Percentiles rank a stretch among this genome's conserved stretches.
Evolutionary conservation across 2,888 invertebrate genomes (phyloP).

Genomic region (Acronicta psi): DNA sequence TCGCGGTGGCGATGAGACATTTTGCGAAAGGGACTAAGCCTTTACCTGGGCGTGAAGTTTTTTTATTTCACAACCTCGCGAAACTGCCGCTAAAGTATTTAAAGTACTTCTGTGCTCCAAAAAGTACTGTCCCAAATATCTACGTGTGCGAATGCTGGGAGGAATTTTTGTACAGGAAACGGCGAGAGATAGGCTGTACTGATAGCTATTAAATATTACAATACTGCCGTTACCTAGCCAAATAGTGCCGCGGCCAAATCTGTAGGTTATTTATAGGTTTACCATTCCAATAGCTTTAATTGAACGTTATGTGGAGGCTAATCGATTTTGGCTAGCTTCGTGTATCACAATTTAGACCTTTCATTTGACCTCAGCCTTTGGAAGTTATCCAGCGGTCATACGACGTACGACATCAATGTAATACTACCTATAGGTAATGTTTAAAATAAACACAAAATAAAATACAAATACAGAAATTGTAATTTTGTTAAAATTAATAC

Average conservation of each 20-base stretch:
- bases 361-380: constrained; percentile 20
- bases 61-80: too few relatives aligned
- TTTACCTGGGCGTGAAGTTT: too few relatives aligned
- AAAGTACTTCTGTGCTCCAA: too few relatives aligned
- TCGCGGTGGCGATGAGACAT: too few relatives aligned
- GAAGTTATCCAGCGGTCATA: constrained; percentile 26
- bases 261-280: constrained; percentile 9
- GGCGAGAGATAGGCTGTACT: neutral
- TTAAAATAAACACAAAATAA: too few relatives aligned
- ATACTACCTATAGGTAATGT: too few relatives aligned
- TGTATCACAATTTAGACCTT: constrained; percentile 7
- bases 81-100: too few relatives aligned
- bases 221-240: neutral
- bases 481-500: constrained; percentile 16
- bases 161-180: neutral
- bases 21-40: too few relatives aligned
- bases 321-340: constrained; percentile 27
- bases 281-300: constrained; percentile 26
- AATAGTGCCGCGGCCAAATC: constrained; percentile 4
- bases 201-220: constrained; percentile 19
- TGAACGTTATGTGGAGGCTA: constrained; percentile 13
- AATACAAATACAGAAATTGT: neutral
- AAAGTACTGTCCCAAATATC: too few relatives aligned
- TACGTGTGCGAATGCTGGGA: neutral
- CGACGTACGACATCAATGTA: too few relatives aligned